Conservation (phyloP, 2,113 vertebrate species). For the Chaetura pelagica region DNA sequence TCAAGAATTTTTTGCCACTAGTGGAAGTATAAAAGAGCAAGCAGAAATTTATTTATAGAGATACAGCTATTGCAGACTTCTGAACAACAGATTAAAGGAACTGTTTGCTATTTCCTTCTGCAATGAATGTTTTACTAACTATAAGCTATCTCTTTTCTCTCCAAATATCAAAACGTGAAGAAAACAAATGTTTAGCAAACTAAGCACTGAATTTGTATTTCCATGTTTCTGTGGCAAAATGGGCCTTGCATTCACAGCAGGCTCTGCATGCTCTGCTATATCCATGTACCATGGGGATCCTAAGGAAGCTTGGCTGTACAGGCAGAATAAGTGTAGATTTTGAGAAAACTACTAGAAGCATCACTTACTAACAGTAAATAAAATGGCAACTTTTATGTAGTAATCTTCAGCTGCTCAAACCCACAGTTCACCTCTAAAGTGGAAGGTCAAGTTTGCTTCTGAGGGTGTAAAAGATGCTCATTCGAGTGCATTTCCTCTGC, state of each 20-base stretch:
- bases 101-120: slow-evolving; percentile 64
- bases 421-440: not conserved
- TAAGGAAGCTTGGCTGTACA: not conserved
- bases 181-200: slow-evolving; percentile 44
- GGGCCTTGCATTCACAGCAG: slow-evolving; percentile 1
- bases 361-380: not conserved
- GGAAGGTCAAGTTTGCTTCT: not conserved
- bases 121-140: slow-evolving; percentile 52
- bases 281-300: not conserved
- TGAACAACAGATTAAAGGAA: slow-evolving; percentile 68
- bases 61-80: slow-evolving; percentile 64
- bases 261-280: not conserved
- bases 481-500: not conserved
- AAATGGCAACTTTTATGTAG: not conserved
- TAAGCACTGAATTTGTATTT: not conserved
- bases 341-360: not conserved
- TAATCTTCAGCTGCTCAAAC: not conserved
- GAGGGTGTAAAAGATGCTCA: not conserved
- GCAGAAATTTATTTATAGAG: slow-evolving; percentile 59
- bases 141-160: slow-evolving; percentile 61
- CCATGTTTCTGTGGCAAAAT: slow-evolving; percentile 9
- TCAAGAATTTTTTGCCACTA: not conserved
- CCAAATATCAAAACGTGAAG: slow-evolving; percentile 6
- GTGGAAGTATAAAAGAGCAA: slow-evolving; percentile 37
- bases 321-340: not conserved